A percentile compares a stretch with the other conserved stretches of the same genome.
These are phyloP conservation scores for Drosophila repleta DNA, from an alignment of 1,140 invertebrate genomes.

Conservation along the genomic window DNA sequence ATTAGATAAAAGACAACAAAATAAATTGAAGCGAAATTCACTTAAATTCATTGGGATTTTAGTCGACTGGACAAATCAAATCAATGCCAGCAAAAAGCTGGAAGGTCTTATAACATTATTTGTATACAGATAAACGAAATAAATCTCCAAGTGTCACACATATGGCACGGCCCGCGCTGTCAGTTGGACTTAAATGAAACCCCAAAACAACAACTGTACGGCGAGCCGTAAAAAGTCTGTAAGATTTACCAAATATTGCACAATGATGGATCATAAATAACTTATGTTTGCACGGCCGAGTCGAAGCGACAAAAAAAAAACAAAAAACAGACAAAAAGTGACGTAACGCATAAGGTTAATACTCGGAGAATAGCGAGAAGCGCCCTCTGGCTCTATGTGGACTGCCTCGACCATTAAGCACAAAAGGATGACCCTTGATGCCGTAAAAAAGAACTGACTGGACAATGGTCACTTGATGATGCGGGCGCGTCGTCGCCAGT, in stretches of 20 bases:
- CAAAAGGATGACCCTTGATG: conserved; percentile 82
- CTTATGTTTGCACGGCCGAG: conserved; percentile 66
- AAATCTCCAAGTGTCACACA: conserved; percentile 78
- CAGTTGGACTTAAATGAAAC: conserved; percentile 37
- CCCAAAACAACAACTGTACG: conserved; percentile 33
- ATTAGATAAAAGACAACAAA: not conserved
- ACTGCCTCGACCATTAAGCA: conserved; percentile 71
- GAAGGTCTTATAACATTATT: conserved; percentile 74
- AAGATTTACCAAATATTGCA: conserved; percentile 81
- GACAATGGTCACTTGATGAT: conserved; percentile 83
- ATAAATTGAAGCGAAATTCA: conserved; percentile 13
- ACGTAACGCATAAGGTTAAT: conserved; percentile 73
- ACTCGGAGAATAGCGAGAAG: conserved; percentile 19
- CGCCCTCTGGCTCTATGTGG: conserved; percentile 3
- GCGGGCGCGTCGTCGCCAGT: conserved; percentile 66
- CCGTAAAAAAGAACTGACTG: conserved; percentile 73
- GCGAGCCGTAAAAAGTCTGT: conserved; percentile 71
- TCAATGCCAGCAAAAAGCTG: conserved; percentile 31
- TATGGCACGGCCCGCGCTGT: conserved; percentile 27
- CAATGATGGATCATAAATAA: conserved; percentile 84
- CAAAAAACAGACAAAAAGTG: conserved; percentile 47
- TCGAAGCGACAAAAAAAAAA: conserved; percentile 17
- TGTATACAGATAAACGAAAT: conserved; percentile 71
- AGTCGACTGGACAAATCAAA: conserved; percentile 53
- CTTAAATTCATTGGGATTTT: conserved; percentile 48